Conservation (phyloP, 1,140 invertebrate species). For the Cyphomyrmex costatus region DNA sequence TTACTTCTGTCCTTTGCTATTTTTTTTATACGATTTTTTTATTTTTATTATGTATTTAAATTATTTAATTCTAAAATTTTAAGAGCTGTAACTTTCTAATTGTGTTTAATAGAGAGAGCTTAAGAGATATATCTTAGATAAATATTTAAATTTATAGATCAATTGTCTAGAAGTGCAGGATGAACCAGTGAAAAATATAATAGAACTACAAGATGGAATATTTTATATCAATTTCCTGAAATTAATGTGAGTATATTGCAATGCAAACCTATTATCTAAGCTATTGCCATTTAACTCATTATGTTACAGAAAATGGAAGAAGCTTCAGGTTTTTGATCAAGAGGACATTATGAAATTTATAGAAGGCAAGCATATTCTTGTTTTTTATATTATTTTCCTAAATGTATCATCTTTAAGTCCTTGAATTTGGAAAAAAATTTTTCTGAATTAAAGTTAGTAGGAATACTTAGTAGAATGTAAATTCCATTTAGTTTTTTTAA, state of each 20-base stretch:
- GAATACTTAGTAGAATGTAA: not conserved
- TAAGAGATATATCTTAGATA: not conserved
- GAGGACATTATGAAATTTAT: conserved; percentile 52
- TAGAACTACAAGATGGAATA: conserved; percentile 71
- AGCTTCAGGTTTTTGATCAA: conserved; percentile 19
- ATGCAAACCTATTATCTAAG: not conserved
- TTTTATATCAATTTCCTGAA: conserved; percentile 74
- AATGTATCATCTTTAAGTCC: not conserved
- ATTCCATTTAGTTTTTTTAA: not conserved
- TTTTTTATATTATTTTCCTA: not conserved
- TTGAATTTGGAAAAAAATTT: not conserved
- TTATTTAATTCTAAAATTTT: not conserved
- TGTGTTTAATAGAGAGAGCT: not conserved
- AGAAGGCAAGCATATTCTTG: conserved; percentile 35
- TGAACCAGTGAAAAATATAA: conserved; percentile 53
- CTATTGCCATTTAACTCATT: not conserved
- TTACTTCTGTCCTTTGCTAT: not conserved
- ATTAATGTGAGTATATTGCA: conserved; percentile 69
- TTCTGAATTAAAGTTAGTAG: not conserved
- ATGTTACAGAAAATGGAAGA: conserved; percentile 58
- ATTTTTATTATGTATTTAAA: not conserved
- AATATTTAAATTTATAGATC: conserved; percentile 63
- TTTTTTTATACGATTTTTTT: not conserved
- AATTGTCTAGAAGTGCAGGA: conserved; percentile 62
- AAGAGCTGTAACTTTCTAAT: not conserved